phyloP scores from a whole-genome alignment of 2,888 invertebrate genomes.

The Ophion ventricosus region DNA sequence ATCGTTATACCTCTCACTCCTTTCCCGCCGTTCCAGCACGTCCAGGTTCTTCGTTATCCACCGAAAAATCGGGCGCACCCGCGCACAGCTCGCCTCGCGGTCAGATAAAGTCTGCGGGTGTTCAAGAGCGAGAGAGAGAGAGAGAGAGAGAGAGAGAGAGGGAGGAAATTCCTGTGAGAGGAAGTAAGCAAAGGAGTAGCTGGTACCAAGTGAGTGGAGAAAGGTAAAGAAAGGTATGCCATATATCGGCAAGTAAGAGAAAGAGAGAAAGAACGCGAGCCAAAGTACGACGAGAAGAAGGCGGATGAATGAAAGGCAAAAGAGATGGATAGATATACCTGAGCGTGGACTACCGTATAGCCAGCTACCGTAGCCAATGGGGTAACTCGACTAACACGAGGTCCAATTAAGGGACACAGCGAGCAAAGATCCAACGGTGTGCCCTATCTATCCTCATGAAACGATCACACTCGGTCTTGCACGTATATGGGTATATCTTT shows the following conservation, averaged over 20 bases:
- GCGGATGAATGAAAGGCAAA: constrained; percentile 34
- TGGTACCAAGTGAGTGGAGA: constrained; percentile 57
- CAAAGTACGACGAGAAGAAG: constrained; percentile 15
- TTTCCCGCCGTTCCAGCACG: constrained; percentile 1
- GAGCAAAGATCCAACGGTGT: constrained; percentile 55
- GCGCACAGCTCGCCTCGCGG: constrained; percentile 73
- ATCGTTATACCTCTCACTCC: constrained; percentile 22
- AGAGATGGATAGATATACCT: constrained; percentile 70
- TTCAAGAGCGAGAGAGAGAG: constrained; percentile 33
- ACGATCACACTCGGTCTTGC: constrained; percentile 64
- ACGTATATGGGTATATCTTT: constrained; percentile 59
- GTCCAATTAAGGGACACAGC: constrained; percentile 79
- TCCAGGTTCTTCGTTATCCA: constrained; percentile 72
- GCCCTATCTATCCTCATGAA: constrained; percentile 73
- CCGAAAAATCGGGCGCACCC: constrained; percentile 77
- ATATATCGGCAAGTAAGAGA: constrained; percentile 4
- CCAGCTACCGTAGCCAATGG: constrained; percentile 73
- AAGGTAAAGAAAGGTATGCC: constrained; percentile 50
- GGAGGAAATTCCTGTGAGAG: constrained; percentile 32
- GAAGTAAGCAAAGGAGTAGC: constrained; percentile 39
- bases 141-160: constrained; percentile 19
- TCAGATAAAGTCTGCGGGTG: constrained; percentile 72
- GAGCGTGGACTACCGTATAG: constrained; percentile 72
- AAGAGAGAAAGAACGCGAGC: constrained; percentile 36
- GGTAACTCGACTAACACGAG: constrained; percentile 79